Evolutionary conservation across 2,888 invertebrate species (phyloP).

Genomic region (Drosophila recens): DNA sequence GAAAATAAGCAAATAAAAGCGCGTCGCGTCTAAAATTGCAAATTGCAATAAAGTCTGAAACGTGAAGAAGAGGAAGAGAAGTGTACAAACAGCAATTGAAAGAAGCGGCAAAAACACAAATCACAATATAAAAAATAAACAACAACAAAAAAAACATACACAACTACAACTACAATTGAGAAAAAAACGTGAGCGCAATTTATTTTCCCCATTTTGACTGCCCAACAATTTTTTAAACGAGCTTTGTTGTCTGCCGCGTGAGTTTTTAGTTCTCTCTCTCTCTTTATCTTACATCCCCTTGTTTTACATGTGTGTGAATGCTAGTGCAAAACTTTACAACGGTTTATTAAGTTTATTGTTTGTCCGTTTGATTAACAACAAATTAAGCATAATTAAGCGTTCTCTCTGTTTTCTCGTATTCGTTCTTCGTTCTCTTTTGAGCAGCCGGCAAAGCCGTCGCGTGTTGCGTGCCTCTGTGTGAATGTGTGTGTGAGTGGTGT

Average conservation of each 20-base stretch:
- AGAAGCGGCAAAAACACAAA: slow-evolving; percentile 63
- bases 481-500: slow-evolving; percentile 44
- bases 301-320: slow-evolving; percentile 10
- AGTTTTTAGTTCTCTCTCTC: slow-evolving; percentile 37
- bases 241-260: slow-evolving; percentile 60
- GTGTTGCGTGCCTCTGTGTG: slow-evolving; percentile 57
- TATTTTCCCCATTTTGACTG: slow-evolving; percentile 45
- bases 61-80: slow-evolving; percentile 55
- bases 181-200: slow-evolving; percentile 63
- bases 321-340: slow-evolving; percentile 49
- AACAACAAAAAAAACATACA: slow-evolving; percentile 33
- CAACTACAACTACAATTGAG: slow-evolving; percentile 56
- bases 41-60: slow-evolving; percentile 62
- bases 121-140: slow-evolving; percentile 45
- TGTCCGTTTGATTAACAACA: slow-evolving; percentile 73
- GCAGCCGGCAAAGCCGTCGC: slow-evolving; percentile 74
- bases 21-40: slow-evolving; percentile 63
- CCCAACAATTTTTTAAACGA: slow-evolving; percentile 44
- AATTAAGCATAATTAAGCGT: slow-evolving; percentile 74
- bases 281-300: slow-evolving; percentile 1
- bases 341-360: slow-evolving; percentile 60
- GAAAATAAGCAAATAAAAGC: slow-evolving; percentile 28
- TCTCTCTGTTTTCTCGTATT: slow-evolving; percentile 27
- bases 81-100: slow-evolving; percentile 62
- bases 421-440: slow-evolving; percentile 33